Conservation (phyloP, 1,140 invertebrate genomes). For the Drosophila neocordata region DNA sequence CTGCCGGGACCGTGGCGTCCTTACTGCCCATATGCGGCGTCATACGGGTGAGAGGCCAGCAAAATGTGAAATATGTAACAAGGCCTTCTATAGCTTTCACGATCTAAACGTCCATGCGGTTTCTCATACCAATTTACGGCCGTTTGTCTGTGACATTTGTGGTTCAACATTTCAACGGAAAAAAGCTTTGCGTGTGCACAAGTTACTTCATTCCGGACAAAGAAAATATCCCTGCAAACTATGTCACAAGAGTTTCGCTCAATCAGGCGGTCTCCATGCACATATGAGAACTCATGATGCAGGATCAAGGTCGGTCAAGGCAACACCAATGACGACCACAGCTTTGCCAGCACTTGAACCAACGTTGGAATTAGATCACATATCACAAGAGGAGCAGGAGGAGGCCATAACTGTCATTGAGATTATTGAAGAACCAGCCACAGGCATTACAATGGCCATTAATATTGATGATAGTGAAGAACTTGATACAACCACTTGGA, state of each 20-base stretch:
- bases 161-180: conserved; percentile 79
- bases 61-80: conserved; percentile 84
- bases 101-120: conserved; percentile 81
- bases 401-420: conserved; percentile 38
- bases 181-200: conserved; percentile 75
- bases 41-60: conserved; percentile 91
- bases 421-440: conserved; percentile 30
- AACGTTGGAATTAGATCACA: conserved; percentile 10
- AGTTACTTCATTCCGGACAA: conserved; percentile 83
- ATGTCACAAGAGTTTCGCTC: conserved; percentile 85
- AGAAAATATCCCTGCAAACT: conserved; percentile 84
- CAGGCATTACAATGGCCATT: conserved; percentile 20
- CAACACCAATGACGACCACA: not conserved
- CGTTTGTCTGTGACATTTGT: conserved; percentile 84
- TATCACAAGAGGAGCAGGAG: conserved; percentile 20
- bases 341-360: not conserved
- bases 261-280: conserved; percentile 85
- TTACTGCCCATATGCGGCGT: conserved; percentile 88
- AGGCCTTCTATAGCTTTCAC: conserved; percentile 71
- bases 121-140: conserved; percentile 83
- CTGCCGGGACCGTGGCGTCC: conserved; percentile 79
- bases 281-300: conserved; percentile 84
- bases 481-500: conserved; percentile 35
- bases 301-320: not conserved
- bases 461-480: conserved; percentile 27